These are phyloP conservation scores for Alitta virens DNA, from an alignment of 2,888 invertebrate genomes.

Conservation along the genomic window DNA sequence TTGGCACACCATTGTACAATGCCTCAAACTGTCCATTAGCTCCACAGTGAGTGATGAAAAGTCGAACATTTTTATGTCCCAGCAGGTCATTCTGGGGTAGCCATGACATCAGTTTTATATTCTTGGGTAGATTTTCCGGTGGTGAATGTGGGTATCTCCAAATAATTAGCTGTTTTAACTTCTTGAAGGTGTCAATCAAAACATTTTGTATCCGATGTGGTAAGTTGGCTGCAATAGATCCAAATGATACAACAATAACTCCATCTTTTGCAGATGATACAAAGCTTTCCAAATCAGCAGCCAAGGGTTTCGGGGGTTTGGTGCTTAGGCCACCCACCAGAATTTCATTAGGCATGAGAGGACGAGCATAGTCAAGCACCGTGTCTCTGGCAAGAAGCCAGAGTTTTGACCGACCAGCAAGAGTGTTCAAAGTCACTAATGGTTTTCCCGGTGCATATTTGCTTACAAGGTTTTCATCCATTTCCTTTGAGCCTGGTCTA, in stretches of 20 bases:
- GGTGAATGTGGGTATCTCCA: no score
- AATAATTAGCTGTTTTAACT: no score
- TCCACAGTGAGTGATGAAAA: no score
- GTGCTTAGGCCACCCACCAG: slow-evolving; percentile 21
- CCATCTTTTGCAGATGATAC: slow-evolving; percentile 9
- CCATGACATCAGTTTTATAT: no score
- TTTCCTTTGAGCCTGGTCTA: slow-evolving; percentile 1
- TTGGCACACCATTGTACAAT: no score
- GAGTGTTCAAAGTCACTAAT: slow-evolving; percentile 1
- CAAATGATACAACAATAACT: slow-evolving; percentile 21
- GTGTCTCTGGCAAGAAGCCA: slow-evolving; percentile 23
- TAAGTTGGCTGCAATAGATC: slow-evolving; percentile 2
- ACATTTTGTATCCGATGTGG: not conserved
- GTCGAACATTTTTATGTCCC: no score
- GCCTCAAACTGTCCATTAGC: no score
- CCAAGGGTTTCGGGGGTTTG: slow-evolving; percentile 17
- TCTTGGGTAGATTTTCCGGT: no score
- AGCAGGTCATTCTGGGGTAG: no score
- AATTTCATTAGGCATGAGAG: slow-evolving; percentile 25
- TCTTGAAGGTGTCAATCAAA: no score
- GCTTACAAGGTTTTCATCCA: slow-evolving; percentile 14
- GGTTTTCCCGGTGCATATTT: slow-evolving; percentile 18
- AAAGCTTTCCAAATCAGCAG: slow-evolving; percentile 18
- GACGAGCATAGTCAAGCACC: slow-evolving; percentile 21
- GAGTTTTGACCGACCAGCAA: slow-evolving; percentile 12